Percentiles rank a stretch among this genome's conserved stretches.
Conservation (phyloP, 1,140 invertebrate species). For the Aphis craccivora region DNA sequence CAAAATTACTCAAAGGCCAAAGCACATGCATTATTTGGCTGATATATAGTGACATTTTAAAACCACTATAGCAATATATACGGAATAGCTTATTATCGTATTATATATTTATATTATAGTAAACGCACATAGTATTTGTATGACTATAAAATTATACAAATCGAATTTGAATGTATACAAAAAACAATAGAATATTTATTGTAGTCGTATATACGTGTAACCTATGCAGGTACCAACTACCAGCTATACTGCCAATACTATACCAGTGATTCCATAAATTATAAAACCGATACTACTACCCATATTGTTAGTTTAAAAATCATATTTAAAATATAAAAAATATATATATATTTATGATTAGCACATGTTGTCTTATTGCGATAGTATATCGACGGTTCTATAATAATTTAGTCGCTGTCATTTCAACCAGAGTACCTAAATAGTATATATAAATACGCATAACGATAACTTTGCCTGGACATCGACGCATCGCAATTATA, state of each 20-base stretch:
- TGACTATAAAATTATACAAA: neutral
- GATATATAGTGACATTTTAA: conserved; percentile 13
- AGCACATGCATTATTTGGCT: neutral
- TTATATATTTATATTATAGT: conserved; percentile 6
- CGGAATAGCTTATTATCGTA: neutral
- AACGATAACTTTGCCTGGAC: neutral
- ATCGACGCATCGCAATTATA: neutral
- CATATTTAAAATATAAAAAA: neutral
- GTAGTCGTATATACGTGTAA: neutral
- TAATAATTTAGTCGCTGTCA: neutral
- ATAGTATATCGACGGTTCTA: neutral
- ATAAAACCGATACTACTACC: neutral
- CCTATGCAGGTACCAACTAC: neutral
- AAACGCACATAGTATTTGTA: neutral
- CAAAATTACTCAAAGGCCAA: neutral
- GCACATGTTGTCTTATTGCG: neutral
- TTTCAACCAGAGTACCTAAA: neutral
- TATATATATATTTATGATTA: neutral
- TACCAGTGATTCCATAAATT: neutral
- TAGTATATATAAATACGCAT: neutral
- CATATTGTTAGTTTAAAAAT: neutral
- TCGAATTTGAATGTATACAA: neutral
- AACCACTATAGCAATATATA: neutral
- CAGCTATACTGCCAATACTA: too few species aligned
- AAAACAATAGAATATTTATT: conserved; percentile 4